Percentiles rank a stretch among this genome's conserved stretches.
phyloP scores from a whole-genome alignment of 2,113 vertebrate genomes.

The Cariama cristata region DNA sequence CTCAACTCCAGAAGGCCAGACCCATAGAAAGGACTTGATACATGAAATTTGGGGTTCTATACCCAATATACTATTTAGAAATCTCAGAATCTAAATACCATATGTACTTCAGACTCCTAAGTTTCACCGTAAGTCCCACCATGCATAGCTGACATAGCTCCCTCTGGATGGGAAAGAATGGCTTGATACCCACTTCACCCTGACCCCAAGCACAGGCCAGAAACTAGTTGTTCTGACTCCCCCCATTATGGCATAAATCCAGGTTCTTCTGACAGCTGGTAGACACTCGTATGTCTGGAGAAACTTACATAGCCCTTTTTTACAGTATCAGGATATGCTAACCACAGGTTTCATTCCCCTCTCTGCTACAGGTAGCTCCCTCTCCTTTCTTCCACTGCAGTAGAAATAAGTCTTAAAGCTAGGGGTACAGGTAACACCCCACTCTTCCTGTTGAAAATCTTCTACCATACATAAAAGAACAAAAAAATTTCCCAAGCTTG shows the following conservation, averaged over 20 bases:
- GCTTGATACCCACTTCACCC: neutral
- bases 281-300: neutral
- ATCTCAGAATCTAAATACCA: neutral
- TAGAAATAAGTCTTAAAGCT: neutral
- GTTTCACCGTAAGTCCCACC: neutral
- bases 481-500: neutral
- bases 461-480: neutral
- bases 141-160: accelerated
- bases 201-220: neutral
- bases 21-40: neutral
- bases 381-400: neutral
- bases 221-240: neutral
- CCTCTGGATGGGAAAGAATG: neutral
- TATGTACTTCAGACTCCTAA: accelerated
- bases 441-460: neutral
- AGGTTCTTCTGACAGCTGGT: neutral
- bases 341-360: neutral
- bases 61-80: neutral
- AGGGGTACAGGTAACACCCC: neutral
- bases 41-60: neutral
- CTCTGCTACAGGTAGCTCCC: neutral
- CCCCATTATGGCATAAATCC: neutral
- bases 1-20: neutral
- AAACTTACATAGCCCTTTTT: neutral
- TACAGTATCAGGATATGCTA: neutral